Evolutionary conservation across 2,113 vertebrate species (phyloP).

Genomic region (Geococcyx californianus): DNA sequence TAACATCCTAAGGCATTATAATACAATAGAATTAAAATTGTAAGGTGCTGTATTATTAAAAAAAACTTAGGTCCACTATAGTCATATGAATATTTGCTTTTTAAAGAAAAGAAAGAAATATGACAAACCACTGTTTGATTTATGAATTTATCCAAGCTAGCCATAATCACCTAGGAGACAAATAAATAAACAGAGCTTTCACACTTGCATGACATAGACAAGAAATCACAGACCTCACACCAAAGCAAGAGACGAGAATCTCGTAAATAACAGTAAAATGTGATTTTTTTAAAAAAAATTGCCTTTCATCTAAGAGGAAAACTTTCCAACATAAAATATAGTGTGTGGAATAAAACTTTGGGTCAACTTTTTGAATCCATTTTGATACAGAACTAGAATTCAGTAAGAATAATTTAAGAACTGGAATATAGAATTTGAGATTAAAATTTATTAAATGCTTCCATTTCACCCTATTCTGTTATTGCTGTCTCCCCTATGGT

Average conservation of each 20-base stretch:
- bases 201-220: neutral
- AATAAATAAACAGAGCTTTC: conserved; percentile 10
- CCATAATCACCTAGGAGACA: conserved; percentile 2
- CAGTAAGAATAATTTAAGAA: neutral
- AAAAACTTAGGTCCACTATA: neutral
- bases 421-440: neutral
- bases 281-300: neutral
- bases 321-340: neutral
- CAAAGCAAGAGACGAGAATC: neutral
- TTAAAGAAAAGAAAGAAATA: neutral
- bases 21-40: neutral
- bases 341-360: neutral
- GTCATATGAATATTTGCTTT: neutral
- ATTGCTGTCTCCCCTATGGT: neutral
- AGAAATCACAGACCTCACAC: conserved; percentile 24
- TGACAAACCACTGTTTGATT: neutral
- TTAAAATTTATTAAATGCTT: neutral
- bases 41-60: neutral
- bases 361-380: neutral
- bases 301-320: neutral
- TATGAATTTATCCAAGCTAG: neutral
- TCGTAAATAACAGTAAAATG: neutral
- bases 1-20: neutral
- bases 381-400: neutral
- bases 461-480: neutral